Conservation (phyloP, 2,797 vertebrate genomes). For the Helostoma temminkii region DNA sequence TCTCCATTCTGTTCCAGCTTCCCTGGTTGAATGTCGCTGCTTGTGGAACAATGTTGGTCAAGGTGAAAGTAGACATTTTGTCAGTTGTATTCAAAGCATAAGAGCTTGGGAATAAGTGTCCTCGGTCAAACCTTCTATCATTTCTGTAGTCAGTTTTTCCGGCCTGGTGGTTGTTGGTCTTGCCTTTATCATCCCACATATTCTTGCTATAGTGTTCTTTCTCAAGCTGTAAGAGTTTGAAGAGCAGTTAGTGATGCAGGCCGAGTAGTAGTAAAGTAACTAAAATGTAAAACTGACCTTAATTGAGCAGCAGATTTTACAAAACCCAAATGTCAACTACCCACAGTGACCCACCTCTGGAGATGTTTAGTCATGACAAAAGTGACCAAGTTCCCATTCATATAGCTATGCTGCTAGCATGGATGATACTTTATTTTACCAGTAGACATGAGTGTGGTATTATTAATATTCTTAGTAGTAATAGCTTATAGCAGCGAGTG, state of each 20-base stretch:
- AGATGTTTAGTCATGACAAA: too few relatives aligned
- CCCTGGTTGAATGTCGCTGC: conserved; percentile 14
- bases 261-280: not conserved
- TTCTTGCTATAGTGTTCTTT: not conserved
- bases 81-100: not conserved
- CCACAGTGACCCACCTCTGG: too few relatives aligned
- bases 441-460: too few relatives aligned
- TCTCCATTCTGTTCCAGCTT: conserved; percentile 56
- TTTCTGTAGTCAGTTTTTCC: not conserved
- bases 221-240: conserved; percentile 48
- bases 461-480: too few relatives aligned
- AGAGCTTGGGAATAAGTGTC: conserved; percentile 46
- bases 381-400: too few relatives aligned
- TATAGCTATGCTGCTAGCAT: too few relatives aligned
- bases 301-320: not conserved
- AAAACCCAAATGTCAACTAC: too few relatives aligned
- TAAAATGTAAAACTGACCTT: not conserved
- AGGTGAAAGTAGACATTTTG: conserved; percentile 59
- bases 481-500: too few relatives aligned
- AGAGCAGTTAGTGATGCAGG: not conserved
- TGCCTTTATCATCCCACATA: not conserved
- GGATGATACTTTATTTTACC: too few relatives aligned
- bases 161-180: conserved; percentile 11
- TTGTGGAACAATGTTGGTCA: conserved; percentile 61
- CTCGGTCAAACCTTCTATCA: not conserved